Conservation (phyloP, 1,140 invertebrate genomes). For the Procambarus clarkii region DNA sequence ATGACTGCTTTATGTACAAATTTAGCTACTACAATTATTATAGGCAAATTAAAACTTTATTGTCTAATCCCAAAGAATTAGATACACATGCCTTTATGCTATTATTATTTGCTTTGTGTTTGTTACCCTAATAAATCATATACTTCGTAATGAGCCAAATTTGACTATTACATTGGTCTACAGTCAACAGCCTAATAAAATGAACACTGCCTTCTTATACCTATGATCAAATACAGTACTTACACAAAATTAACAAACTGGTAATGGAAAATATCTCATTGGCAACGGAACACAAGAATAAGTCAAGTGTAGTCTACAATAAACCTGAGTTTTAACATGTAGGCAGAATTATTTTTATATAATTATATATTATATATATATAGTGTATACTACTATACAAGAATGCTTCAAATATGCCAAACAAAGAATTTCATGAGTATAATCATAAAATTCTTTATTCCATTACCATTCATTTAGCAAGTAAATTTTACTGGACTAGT, state of each 20-base stretch:
- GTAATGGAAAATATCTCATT: conserved; percentile 2
- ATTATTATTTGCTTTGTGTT: not conserved
- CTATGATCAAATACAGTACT: not conserved
- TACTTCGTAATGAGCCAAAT: not conserved
- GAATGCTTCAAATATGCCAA: not conserved
- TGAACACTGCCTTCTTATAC: not conserved
- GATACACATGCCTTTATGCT: not conserved
- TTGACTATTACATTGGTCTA: not conserved
- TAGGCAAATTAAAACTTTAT: not conserved
- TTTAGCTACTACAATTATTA: conserved; percentile 16
- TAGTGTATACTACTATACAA: not conserved
- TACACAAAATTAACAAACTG: not conserved
- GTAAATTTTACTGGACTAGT: conserved; percentile 1
- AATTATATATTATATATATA: not conserved
- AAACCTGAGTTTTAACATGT: conserved; percentile 51
- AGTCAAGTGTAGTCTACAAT: conserved; percentile 24
- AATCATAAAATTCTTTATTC: not conserved
- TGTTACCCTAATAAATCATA: conserved; percentile 3
- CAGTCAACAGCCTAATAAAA: not conserved
- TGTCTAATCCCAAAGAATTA: not conserved
- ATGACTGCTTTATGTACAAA: conserved; percentile 9
- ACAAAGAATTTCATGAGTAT: not conserved
- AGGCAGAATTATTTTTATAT: conserved; percentile 28
- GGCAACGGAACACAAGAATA: conserved; percentile 31
- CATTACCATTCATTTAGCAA: not conserved